Conservation (phyloP, 2,113 vertebrate species). For the Camelus dromedarius region DNA sequence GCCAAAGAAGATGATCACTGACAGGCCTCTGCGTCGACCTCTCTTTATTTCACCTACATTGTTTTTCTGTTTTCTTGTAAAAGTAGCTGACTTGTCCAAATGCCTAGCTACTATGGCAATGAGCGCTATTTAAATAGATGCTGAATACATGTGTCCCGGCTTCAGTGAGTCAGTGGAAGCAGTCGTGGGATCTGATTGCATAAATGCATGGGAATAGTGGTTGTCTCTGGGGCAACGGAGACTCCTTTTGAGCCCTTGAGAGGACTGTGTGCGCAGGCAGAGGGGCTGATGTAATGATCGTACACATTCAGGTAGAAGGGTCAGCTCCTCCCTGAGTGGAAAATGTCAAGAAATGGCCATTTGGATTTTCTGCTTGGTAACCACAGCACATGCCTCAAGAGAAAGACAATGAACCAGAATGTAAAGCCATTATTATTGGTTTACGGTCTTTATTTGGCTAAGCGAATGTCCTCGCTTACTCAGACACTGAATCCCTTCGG, state of each 20-base stretch:
- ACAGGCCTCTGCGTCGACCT: neutral
- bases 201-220: conserved; percentile 52
- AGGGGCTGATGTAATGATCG: neutral
- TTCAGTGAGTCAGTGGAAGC: conserved; percentile 58
- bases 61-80: conserved; percentile 69
- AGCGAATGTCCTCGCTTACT: neutral
- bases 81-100: conserved; percentile 70
- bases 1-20: conserved; percentile 41
- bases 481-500: neutral
- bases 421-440: neutral
- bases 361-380: conserved; percentile 36
- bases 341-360: neutral
- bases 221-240: conserved; percentile 50
- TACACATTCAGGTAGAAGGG: neutral
- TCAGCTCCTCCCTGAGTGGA: neutral
- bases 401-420: conserved; percentile 3
- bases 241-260: neutral
- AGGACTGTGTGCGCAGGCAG: neutral
- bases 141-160: conserved; percentile 49
- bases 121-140: conserved; percentile 75
- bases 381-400: neutral
- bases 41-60: conserved; percentile 53
- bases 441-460: conserved; percentile 19
- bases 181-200: conserved; percentile 29
- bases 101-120: conserved; percentile 65